These are phyloP conservation scores for Coremacera marginata DNA, from an alignment of 2,888 invertebrate species.

Conservation along the genomic window DNA sequence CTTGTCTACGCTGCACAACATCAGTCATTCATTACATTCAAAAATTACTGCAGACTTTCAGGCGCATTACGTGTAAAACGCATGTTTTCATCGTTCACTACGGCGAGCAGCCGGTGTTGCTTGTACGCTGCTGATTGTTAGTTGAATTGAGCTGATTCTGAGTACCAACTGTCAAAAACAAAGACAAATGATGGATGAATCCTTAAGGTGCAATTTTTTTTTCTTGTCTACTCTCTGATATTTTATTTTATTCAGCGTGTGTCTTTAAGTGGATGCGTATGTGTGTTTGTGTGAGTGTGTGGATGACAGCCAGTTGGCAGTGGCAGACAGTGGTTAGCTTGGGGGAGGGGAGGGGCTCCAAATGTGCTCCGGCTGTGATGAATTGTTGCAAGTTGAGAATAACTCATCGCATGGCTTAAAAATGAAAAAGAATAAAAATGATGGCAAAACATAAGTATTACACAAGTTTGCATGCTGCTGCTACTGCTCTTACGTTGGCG, in stretches of 20 bases:
- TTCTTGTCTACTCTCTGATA: background rate
- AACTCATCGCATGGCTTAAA: constrained; percentile 11
- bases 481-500: background rate
- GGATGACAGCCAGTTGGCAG: background rate
- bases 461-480: background rate
- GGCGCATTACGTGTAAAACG: constrained; percentile 44
- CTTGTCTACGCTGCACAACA: constrained; percentile 44
- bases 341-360: background rate
- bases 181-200: constrained; percentile 53
- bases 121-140: constrained; percentile 27
- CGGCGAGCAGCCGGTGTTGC: background rate
- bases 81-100: constrained; percentile 47
- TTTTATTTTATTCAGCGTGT: background rate
- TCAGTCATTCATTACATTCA: constrained; percentile 60
- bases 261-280: background rate
- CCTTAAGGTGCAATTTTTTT: constrained; percentile 31
- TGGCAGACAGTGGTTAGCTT: background rate
- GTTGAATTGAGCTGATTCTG: constrained; percentile 26
- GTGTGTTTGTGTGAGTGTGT: background rate
- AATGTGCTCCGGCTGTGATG: constrained; percentile 13
- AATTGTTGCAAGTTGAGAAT: constrained; percentile 14
- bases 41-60: constrained; percentile 49
- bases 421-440: background rate
- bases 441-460: background rate
- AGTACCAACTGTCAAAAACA: constrained; percentile 37